A percentile compares a stretch with the other conserved stretches of the same genome.
Evolutionary conservation across 2,888 invertebrate species (phyloP).

Genomic region (Nomada goodeniana): DNA sequence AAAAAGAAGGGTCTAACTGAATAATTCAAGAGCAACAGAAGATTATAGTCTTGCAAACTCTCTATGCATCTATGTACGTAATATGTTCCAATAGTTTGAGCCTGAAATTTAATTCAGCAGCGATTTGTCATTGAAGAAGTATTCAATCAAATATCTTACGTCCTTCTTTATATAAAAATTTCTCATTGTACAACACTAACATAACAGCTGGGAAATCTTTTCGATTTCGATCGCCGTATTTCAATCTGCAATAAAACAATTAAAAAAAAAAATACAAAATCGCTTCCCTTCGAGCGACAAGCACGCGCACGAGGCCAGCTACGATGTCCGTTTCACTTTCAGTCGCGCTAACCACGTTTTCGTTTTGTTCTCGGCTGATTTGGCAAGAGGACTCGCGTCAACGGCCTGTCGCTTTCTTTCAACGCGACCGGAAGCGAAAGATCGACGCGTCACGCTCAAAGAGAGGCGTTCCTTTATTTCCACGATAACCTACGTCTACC

Average conservation of each 20-base stretch:
- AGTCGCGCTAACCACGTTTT: constrained; percentile 13
- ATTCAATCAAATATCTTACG: too few species aligned
- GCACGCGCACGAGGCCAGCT: neutral
- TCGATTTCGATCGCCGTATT: too few species aligned
- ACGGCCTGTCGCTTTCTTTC: constrained; percentile 65
- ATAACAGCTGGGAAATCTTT: neutral
- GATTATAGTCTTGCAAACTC: too few species aligned
- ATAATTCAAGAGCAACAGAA: too few species aligned
- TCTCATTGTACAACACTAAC: too few species aligned
- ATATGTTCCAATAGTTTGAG: too few species aligned
- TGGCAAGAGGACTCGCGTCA: constrained; percentile 43
- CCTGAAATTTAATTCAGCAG: too few species aligned
- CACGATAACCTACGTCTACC: constrained; percentile 23
- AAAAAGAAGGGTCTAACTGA: too few species aligned
- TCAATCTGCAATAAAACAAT: too few species aligned
- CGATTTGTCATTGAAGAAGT: too few species aligned
- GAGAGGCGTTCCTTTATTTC: constrained; percentile 55
- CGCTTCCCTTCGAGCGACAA: constrained; percentile 39
- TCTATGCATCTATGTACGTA: too few species aligned
- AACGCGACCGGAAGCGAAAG: constrained; percentile 66
- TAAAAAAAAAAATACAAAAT: constrained; percentile 18
- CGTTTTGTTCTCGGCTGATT: constrained; percentile 52
- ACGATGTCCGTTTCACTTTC: constrained; percentile 59
- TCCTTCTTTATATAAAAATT: too few species aligned
- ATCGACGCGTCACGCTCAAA: constrained; percentile 52